Evolutionary conservation across 2,888 invertebrate genomes (phyloP).

Genomic region (Nomada ferruginata): DNA sequence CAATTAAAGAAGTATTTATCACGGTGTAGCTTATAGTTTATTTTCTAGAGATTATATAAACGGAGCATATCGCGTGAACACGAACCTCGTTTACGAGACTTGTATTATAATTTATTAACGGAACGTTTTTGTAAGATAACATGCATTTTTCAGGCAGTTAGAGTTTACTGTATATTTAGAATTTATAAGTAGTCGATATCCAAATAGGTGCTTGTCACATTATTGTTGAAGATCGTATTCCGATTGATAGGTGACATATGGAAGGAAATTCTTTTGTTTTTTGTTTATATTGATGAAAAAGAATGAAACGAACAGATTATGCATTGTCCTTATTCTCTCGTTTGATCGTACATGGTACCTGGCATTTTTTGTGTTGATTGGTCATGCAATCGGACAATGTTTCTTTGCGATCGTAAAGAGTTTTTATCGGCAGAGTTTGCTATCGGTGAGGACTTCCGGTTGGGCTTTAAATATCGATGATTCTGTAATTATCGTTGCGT

Average conservation of each 20-base stretch:
- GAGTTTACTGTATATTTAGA: constrained; percentile 69
- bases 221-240: constrained; percentile 54
- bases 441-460: constrained; percentile 3
- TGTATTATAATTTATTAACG: constrained; percentile 73
- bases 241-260: constrained; percentile 45
- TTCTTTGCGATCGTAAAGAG: constrained; percentile 9
- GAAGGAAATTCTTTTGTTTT: constrained; percentile 10
- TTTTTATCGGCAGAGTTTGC: constrained; percentile 15
- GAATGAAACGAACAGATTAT: constrained; percentile 33
- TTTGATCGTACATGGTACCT: constrained; percentile 63
- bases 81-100: constrained; percentile 55
- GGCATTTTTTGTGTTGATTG: constrained; percentile 45
- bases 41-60: constrained; percentile 62
- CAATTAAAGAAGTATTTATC: constrained; percentile 47
- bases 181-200: constrained; percentile 65
- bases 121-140: constrained; percentile 72
- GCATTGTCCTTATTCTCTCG: constrained; percentile 28
- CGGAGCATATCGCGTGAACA: constrained; percentile 59
- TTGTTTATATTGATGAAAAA: constrained; percentile 11
- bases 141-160: constrained; percentile 60
- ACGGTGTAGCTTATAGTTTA: constrained; percentile 60
- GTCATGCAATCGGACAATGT: constrained; percentile 11
- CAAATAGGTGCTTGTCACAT: constrained; percentile 68
- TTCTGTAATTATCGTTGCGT: constrained; percentile 9
- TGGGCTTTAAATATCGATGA: constrained; percentile 3